phyloP scores from a whole-genome alignment of 92 coral and sea anemone genomes.

The Zoanthus sociatus region DNA sequence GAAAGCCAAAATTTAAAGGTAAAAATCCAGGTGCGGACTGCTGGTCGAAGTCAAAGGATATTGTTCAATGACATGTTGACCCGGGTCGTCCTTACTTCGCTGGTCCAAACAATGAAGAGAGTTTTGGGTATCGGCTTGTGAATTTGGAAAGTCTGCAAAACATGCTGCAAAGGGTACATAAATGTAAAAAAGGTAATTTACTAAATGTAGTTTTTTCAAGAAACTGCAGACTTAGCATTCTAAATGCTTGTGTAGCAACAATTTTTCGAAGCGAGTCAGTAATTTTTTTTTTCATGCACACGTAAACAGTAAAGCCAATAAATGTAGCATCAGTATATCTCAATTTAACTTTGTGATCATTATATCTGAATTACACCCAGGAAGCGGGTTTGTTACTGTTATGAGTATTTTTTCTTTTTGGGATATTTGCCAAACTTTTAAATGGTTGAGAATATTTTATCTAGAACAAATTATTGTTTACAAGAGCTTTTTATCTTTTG shows the following conservation, averaged over 20 bases:
- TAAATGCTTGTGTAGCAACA: not conserved
- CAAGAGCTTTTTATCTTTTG: not conserved
- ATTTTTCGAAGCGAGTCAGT: conserved; percentile 8
- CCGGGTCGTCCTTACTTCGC: conserved; percentile 19
- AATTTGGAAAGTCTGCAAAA: conserved; percentile 21
- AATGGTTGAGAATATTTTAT: too few species aligned
- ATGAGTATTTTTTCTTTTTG: not conserved
- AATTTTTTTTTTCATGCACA: not conserved
- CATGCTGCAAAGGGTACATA: conserved; percentile 15
- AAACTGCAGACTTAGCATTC: not conserved
- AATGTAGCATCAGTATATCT: conserved; percentile 4
- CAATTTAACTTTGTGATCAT: not conserved
- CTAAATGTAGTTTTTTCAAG: conserved; percentile 5
- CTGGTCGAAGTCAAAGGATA: not conserved
- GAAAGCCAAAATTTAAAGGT: not conserved
- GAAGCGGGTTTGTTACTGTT: not conserved
- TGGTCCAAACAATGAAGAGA: conserved; percentile 12
- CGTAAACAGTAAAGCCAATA: not conserved
- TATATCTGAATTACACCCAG: not conserved
- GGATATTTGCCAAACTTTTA: not conserved
- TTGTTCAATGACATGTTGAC: not conserved
- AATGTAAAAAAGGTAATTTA: conserved; percentile 26
- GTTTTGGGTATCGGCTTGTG: conserved; percentile 19
- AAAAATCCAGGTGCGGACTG: not conserved
- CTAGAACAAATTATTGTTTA: not conserved